phyloP scores from a whole-genome alignment of 2,797 vertebrate genomes.

The Pampus argenteus region DNA sequence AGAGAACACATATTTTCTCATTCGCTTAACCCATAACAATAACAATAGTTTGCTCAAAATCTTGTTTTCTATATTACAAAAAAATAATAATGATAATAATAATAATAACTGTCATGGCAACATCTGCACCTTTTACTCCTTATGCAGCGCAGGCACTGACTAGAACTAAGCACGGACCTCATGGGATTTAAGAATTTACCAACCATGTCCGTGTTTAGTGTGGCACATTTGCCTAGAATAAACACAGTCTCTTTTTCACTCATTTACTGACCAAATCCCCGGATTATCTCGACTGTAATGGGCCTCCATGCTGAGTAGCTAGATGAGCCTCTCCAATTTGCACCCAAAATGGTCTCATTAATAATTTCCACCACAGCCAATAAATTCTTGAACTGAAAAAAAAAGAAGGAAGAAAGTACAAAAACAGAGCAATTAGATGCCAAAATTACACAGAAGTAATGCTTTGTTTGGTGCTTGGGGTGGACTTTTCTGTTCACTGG shows the following conservation, averaged over 20 bases:
- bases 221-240: conserved; percentile 42
- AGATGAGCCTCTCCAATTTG: conserved; percentile 32
- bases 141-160: conserved; percentile 36
- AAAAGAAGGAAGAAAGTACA: neutral
- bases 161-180: conserved; percentile 45
- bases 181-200: conserved; percentile 51
- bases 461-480: neutral
- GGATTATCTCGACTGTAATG: conserved; percentile 55
- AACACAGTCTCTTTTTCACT: conserved; percentile 50
- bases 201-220: conserved; percentile 54
- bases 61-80: conserved; percentile 21
- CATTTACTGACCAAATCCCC: conserved; percentile 56
- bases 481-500: too few species aligned
- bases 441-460: neutral
- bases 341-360: conserved; percentile 33
- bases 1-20: neutral
- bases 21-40: neutral
- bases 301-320: conserved; percentile 39
- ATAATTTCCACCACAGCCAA: conserved; percentile 37
- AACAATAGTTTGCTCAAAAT: conserved; percentile 4
- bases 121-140: conserved; percentile 37
- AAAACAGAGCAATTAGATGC: neutral
- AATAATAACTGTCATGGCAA: conserved; percentile 18
- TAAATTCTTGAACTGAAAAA: conserved; percentile 7
- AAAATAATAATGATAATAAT: too few species aligned